These are phyloP conservation scores for Lycocerus yunnanus DNA, from an alignment of 2,888 invertebrate species.

Conservation along the genomic window DNA sequence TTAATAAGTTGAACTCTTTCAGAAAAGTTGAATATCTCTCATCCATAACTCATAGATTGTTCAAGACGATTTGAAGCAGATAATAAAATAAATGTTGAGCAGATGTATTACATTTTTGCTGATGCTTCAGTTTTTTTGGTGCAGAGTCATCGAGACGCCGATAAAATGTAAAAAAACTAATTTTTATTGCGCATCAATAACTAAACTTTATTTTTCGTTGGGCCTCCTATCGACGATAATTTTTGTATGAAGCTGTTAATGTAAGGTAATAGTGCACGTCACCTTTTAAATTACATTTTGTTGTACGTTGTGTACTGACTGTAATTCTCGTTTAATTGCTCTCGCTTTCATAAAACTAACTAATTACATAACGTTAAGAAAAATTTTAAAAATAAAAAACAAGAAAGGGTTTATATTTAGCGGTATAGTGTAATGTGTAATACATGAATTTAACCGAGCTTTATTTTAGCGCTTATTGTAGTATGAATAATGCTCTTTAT, in stretches of 20 bases:
- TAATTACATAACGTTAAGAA: not conserved
- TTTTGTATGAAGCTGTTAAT: not conserved
- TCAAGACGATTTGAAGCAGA: conserved; percentile 30
- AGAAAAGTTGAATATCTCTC: conserved; percentile 21
- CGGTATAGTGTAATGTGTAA: not conserved
- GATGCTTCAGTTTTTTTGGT: conserved; percentile 28
- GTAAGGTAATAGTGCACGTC: not conserved
- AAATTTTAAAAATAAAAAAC: not conserved
- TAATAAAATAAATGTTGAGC: conserved; percentile 34
- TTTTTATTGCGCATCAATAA: not conserved
- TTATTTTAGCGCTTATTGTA: conserved; percentile 9
- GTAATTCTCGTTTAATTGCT: too few relatives aligned
- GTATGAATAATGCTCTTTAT: conserved; percentile 17
- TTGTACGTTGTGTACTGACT: too few relatives aligned
- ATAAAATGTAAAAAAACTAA: not conserved
- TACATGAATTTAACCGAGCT: conserved; percentile 6
- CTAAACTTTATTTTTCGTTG: not conserved
- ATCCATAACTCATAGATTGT: conserved; percentile 29
- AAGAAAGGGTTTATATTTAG: not conserved
- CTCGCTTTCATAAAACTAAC: too few relatives aligned
- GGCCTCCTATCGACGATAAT: not conserved
- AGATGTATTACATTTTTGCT: conserved; percentile 34
- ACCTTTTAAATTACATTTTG: too few relatives aligned
- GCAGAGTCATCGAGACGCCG: conserved; percentile 26
- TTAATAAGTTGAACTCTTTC: conserved; percentile 6